These are phyloP conservation scores for Chymomyza procnemis DNA, from an alignment of 2,888 invertebrate species.

Conservation along the genomic window DNA sequence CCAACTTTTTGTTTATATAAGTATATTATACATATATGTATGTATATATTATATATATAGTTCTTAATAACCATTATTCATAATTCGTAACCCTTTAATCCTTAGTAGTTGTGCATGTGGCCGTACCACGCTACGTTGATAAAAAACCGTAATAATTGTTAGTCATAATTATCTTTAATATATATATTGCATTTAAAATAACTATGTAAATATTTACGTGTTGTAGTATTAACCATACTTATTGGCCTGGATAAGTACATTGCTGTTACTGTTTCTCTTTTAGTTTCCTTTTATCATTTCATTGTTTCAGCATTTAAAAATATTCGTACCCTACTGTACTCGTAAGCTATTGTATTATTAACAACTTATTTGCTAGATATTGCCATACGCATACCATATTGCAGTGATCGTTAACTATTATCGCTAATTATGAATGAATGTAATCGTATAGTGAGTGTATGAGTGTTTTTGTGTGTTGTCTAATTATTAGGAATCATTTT, in stretches of 20 bases:
- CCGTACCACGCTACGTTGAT: conserved; percentile 56
- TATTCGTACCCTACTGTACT: conserved; percentile 32
- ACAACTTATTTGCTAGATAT: conserved; percentile 53
- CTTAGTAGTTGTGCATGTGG: conserved; percentile 57
- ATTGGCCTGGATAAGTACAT: conserved; percentile 56
- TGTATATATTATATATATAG: not conserved
- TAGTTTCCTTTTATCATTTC: too few species aligned
- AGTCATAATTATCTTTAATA: conserved; percentile 39
- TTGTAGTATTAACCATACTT: conserved; percentile 33
- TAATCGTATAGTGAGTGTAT: conserved; percentile 12
- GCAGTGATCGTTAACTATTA: conserved; percentile 50
- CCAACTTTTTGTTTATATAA: too few species aligned
- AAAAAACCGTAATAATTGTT: conserved; percentile 65
- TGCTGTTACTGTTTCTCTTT: too few species aligned
- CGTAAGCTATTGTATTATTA: conserved; percentile 67
- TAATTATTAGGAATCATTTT: conserved; percentile 68
- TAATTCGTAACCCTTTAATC: not conserved
- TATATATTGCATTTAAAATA: not conserved
- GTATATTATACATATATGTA: too few species aligned
- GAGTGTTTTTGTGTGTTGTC: conserved; percentile 19
- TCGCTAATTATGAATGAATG: conserved; percentile 37
- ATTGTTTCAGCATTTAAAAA: conserved; percentile 56
- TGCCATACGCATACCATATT: conserved; percentile 37
- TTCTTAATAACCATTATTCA: not conserved
- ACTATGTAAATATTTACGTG: conserved; percentile 10